These are phyloP conservation scores for Acanthoscelides obtectus DNA, from an alignment of 2,888 invertebrate species.

Conservation along the genomic window DNA sequence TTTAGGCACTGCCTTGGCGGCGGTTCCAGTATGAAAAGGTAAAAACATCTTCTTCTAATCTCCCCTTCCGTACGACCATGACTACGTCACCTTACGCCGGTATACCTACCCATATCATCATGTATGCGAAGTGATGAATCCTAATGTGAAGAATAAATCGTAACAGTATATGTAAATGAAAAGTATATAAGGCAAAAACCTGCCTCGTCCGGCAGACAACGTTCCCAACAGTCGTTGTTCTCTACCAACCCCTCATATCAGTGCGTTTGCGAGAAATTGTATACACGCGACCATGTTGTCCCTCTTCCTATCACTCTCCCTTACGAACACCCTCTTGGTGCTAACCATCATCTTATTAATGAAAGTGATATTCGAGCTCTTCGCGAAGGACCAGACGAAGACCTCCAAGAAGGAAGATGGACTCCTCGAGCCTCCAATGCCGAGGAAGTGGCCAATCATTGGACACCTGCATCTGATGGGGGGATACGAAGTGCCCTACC, in stretches of 20 bases:
- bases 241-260: neutral
- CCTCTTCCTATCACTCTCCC: slow-evolving; percentile 6
- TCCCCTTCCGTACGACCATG: neutral
- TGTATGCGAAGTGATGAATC: slow-evolving; percentile 1
- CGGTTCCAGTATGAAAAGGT: too few species aligned
- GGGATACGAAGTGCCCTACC: slow-evolving; percentile 57
- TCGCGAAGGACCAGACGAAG: slow-evolving; percentile 6
- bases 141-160: slow-evolving; percentile 2
- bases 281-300: slow-evolving; percentile 9
- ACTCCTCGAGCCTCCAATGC: slow-evolving; percentile 48
- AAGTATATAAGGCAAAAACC: neutral
- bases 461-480: slow-evolving; percentile 55
- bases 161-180: neutral
- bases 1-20: too few species aligned
- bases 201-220: neutral
- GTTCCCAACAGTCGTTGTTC: neutral
- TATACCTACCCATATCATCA: slow-evolving; percentile 1
- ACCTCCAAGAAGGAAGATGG: slow-evolving; percentile 5
- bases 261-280: neutral
- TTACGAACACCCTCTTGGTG: slow-evolving; percentile 13
- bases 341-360: slow-evolving; percentile 7
- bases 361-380: slow-evolving; percentile 7
- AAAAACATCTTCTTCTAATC: too few species aligned
- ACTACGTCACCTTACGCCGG: neutral
- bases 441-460: slow-evolving; percentile 52